A percentile compares a stretch with the other conserved stretches of the same genome.
These are phyloP conservation scores for Stichopus chloronotus DNA, from an alignment of 35 echinoderm and acorn worm species.

Conservation along the genomic window DNA sequence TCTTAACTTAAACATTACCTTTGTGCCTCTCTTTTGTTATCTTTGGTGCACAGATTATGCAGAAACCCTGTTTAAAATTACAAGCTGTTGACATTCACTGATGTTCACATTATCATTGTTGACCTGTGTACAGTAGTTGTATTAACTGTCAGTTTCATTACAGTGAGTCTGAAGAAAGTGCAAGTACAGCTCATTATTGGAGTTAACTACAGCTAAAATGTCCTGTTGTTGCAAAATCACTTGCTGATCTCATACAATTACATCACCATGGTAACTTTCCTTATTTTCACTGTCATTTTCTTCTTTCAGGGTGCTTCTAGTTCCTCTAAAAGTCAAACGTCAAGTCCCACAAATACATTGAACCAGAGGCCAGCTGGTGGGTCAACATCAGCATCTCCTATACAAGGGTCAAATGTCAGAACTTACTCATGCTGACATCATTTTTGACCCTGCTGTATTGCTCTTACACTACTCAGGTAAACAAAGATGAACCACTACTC, in stretches of 20 bases:
- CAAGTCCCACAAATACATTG: slow-evolving; percentile 46
- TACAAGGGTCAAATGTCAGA: slow-evolving; percentile 68
- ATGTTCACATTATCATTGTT: too few species aligned
- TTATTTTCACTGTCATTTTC: neutral
- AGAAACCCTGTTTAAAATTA: too few species aligned
- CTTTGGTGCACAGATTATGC: too few species aligned
- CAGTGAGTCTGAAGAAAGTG: too few species aligned
- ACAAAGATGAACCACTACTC: neutral
- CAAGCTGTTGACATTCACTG: too few species aligned
- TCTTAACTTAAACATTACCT: too few species aligned
- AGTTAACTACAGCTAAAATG: too few species aligned
- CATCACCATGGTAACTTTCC: neutral
- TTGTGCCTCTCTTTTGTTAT: too few species aligned
- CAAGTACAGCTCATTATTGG: too few species aligned
- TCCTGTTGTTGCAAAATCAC: too few species aligned
- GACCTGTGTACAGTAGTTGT: too few species aligned
- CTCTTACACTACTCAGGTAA: slow-evolving; percentile 47
- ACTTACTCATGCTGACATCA: slow-evolving; percentile 93
- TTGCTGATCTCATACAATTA: neutral
- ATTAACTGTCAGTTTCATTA: too few species aligned
- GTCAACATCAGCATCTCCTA: slow-evolving; percentile 37
- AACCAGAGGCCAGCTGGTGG: slow-evolving; percentile 21
- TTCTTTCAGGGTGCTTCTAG: neutral
- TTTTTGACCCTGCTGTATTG: slow-evolving; percentile 30
- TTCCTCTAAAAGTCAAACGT: slow-evolving; percentile 22